phyloP scores from a whole-genome alignment of 1,140 invertebrate species.

The Rhizoglyphus robini region DNA sequence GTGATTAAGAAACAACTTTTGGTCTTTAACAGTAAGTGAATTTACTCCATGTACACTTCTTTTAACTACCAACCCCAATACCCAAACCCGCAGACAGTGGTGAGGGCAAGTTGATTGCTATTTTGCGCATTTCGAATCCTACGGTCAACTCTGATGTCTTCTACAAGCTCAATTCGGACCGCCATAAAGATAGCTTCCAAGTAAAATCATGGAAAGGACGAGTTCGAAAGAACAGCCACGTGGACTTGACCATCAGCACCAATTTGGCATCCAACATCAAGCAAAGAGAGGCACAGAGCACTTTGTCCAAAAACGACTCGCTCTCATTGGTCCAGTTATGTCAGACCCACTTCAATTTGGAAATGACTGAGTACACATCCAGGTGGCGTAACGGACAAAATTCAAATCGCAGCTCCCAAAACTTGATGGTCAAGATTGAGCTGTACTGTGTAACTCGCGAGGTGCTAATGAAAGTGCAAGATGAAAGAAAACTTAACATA shows the following conservation, averaged over 20 bases:
- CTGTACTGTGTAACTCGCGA: too few species aligned
- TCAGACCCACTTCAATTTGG: neutral
- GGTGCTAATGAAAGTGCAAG: too few species aligned
- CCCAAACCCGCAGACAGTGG: neutral
- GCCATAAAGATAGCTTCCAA: neutral
- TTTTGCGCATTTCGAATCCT: neutral
- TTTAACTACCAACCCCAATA: neutral
- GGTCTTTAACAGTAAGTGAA: neutral
- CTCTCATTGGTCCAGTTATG: neutral
- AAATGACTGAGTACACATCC: neutral
- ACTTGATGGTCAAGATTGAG: too few species aligned
- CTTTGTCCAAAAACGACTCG: neutral
- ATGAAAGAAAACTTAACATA: too few species aligned
- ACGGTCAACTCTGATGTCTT: neutral
- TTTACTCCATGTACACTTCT: too few species aligned
- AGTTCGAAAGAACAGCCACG: neutral
- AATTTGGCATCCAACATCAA: neutral
- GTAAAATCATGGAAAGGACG: neutral
- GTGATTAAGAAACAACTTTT: neutral
- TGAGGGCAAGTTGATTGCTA: neutral
- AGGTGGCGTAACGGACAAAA: too few species aligned
- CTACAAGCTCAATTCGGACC: neutral
- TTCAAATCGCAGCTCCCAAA: too few species aligned
- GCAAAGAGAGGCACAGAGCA: too few species aligned
- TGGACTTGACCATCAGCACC: neutral